These are phyloP conservation scores for Acleris literana DNA, from an alignment of 2,888 invertebrate genomes.

Conservation along the genomic window DNA sequence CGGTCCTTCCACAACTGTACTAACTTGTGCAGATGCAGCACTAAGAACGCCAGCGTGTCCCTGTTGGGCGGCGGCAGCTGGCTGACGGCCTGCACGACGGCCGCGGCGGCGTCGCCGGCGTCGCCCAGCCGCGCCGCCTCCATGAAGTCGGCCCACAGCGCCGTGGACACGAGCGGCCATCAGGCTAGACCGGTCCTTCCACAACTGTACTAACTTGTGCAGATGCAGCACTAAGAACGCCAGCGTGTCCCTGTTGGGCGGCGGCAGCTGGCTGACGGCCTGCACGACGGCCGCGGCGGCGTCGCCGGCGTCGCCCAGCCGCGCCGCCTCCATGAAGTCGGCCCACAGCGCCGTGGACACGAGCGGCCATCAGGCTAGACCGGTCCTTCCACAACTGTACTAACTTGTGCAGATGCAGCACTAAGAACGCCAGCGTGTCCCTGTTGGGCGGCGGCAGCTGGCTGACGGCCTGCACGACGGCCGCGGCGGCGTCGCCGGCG, in stretches of 20 bases:
- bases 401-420: constrained; percentile 90
- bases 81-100: constrained; percentile 89
- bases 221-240: constrained; percentile 96
- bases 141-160: constrained; percentile 92
- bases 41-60: constrained; percentile 96
- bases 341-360: constrained; percentile 92
- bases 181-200: no score
- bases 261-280: constrained; percentile 92
- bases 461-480: constrained; percentile 89
- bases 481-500: constrained; percentile 84
- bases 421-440: constrained; percentile 96
- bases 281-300: constrained; percentile 87
- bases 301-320: constrained; percentile 81
- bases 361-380: constrained; percentile 85
- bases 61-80: constrained; percentile 96
- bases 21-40: constrained; percentile 90
- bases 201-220: constrained; percentile 66
- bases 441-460: constrained; percentile 96
- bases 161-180: constrained; percentile 92
- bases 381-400: not conserved
- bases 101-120: constrained; percentile 84
- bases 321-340: constrained; percentile 89
- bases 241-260: constrained; percentile 96
- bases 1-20: not conserved
- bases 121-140: constrained; percentile 85